These are phyloP conservation scores for Parapristionchus giblindavisi DNA, from an alignment of 2,888 invertebrate species.

Conservation along the genomic window DNA sequence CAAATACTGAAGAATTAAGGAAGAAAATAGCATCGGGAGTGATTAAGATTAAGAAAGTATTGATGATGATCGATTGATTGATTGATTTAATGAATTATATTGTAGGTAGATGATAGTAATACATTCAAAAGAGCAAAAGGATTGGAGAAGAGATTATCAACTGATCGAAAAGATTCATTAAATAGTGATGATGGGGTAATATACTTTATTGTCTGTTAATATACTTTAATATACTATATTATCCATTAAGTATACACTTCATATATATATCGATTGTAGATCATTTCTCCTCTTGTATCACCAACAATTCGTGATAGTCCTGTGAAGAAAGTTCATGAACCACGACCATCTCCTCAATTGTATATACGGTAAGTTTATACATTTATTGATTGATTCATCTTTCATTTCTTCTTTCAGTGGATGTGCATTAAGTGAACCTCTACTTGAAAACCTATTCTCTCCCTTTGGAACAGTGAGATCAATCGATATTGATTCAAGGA, in stretches of 20 bases:
- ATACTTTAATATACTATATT: background rate
- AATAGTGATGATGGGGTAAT: slow-evolving; percentile 8
- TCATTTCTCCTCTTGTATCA: background rate
- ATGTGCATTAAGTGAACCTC: background rate
- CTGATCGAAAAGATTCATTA: slow-evolving; percentile 9
- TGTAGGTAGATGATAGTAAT: slow-evolving; percentile 24
- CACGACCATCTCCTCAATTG: slow-evolving; percentile 6
- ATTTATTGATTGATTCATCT: no score
- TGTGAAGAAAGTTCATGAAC: slow-evolving; percentile 6
- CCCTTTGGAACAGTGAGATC: slow-evolving; percentile 2
- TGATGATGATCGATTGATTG: background rate
- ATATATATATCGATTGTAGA: background rate
- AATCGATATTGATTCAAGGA: background rate
- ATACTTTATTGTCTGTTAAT: background rate
- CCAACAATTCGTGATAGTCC: slow-evolving; percentile 11
- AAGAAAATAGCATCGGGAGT: slow-evolving; percentile 49
- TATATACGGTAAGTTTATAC: slow-evolving; percentile 28
- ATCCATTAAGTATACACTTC: background rate
- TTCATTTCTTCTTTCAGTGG: slow-evolving; percentile 32
- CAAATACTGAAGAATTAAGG: slow-evolving; percentile 47
- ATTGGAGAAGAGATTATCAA: background rate
- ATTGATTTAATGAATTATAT: background rate
- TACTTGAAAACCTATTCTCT: slow-evolving; percentile 14
- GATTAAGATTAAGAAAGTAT: slow-evolving; percentile 48
- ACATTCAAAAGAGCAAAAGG: slow-evolving; percentile 35